A percentile compares a stretch with the other conserved stretches of the same genome.
Conservation (phyloP, 1,140 invertebrate genomes). For the Musca domestica region DNA sequence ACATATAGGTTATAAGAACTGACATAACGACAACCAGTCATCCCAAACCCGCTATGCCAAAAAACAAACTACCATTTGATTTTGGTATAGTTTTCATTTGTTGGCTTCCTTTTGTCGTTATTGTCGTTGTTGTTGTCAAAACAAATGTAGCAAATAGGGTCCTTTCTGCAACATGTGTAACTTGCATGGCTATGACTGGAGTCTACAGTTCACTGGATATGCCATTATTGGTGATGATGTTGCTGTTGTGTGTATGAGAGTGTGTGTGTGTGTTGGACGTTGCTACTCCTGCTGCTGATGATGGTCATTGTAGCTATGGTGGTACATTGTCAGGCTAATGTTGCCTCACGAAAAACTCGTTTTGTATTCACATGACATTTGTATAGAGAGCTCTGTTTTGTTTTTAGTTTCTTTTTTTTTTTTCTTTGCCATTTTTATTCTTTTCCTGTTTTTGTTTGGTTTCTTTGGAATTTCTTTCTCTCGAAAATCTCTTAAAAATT, state of each 20-base stretch:
- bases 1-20: background rate
- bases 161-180: background rate
- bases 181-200: background rate
- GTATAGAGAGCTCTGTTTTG: background rate
- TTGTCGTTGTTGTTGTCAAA: background rate
- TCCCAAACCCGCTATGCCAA: too few species aligned
- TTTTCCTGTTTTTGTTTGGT: background rate
- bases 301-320: background rate
- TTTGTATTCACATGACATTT: slow-evolving; percentile 22
- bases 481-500: too few species aligned
- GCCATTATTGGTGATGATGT: too few species aligned
- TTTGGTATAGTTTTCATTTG: background rate
- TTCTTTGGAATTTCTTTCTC: background rate
- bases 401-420: background rate
- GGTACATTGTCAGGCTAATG: slow-evolving; percentile 16
- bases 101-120: background rate
- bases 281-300: too few species aligned
- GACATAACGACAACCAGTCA: background rate
- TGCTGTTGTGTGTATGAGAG: too few species aligned
- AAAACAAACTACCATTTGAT: slow-evolving; percentile 14
- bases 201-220: background rate
- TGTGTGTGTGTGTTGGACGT: background rate
- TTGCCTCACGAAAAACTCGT: slow-evolving; percentile 12
- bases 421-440: slow-evolving; percentile 3
- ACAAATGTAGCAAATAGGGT: background rate